A percentile compares a stretch with the other conserved stretches of the same genome.
These are phyloP conservation scores for Labeo rohita DNA, from an alignment of 2,113 vertebrate species.

Conservation along the genomic window DNA sequence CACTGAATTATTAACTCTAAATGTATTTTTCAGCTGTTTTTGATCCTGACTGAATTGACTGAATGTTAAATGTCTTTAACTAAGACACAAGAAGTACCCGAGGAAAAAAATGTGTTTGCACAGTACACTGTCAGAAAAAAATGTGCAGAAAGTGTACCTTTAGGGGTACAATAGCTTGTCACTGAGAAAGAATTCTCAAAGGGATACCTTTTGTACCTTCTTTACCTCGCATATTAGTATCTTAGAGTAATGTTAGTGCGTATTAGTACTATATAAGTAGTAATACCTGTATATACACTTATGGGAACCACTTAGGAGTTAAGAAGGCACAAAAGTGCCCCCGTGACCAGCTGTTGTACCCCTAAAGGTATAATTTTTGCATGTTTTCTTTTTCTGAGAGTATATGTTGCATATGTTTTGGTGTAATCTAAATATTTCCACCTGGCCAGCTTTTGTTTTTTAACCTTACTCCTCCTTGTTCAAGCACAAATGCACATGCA, in stretches of 20 bases:
- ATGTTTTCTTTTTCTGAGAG: background rate
- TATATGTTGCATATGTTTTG: background rate
- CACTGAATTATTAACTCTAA: slow-evolving; percentile 22
- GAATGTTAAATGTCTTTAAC: background rate
- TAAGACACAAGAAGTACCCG: background rate
- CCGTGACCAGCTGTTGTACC: too few relatives aligned
- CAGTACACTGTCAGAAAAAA: background rate
- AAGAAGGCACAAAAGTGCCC: background rate
- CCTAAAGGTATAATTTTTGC: too few relatives aligned
- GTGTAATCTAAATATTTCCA: background rate
- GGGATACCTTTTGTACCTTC: background rate
- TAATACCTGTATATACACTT: background rate
- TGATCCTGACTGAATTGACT: slow-evolving; percentile 14
- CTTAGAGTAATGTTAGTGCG: too few relatives aligned
- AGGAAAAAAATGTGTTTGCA: background rate
- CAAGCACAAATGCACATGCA: slow-evolving; percentile 6
- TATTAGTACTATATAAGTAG: background rate
- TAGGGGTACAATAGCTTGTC: background rate
- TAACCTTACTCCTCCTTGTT: background rate
- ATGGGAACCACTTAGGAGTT: background rate
- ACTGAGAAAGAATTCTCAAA: background rate
- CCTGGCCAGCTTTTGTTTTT: background rate
- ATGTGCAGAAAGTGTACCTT: background rate
- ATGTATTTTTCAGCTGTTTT: slow-evolving; percentile 7
- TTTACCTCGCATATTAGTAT: background rate